A percentile compares a stretch with the other conserved stretches of the same genome.
Conservation (phyloP, 1,140 invertebrate species). For the Muscidifurax raptorellus region DNA sequence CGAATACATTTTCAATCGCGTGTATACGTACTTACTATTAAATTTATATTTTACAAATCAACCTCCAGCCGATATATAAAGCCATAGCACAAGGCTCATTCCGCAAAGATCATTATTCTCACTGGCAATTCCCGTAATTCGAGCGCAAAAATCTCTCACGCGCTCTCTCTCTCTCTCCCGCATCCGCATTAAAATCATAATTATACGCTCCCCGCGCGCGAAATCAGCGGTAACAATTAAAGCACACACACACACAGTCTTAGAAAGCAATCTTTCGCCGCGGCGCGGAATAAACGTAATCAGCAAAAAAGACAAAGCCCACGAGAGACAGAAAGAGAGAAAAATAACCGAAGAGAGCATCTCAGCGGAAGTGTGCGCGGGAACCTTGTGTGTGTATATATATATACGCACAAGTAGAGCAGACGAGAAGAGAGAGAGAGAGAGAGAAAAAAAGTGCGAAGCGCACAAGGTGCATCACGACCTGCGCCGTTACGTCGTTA, state of each 20-base stretch:
- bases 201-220: background rate
- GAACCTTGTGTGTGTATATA: background rate
- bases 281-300: constrained; percentile 32
- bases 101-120: background rate
- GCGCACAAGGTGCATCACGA: constrained; percentile 21
- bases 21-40: too few relatives aligned
- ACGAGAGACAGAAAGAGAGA: background rate
- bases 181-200: background rate
- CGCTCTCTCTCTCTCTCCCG: background rate
- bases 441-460: background rate
- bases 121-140: background rate
- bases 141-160: background rate
- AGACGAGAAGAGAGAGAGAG: background rate
- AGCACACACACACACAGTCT: constrained; percentile 27
- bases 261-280: constrained; percentile 37
- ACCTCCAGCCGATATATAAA: too few relatives aligned
- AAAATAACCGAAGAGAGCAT: background rate
- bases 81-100: too few relatives aligned
- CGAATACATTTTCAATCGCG: too few relatives aligned
- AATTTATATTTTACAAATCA: too few relatives aligned
- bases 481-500: constrained; percentile 38
- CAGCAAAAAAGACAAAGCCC: constrained; percentile 31
- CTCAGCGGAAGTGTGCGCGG: background rate
- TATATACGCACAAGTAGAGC: background rate
- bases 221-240: constrained; percentile 31